phyloP scores from a whole-genome alignment of 2,888 invertebrate genomes.

The Ctena decussata region DNA sequence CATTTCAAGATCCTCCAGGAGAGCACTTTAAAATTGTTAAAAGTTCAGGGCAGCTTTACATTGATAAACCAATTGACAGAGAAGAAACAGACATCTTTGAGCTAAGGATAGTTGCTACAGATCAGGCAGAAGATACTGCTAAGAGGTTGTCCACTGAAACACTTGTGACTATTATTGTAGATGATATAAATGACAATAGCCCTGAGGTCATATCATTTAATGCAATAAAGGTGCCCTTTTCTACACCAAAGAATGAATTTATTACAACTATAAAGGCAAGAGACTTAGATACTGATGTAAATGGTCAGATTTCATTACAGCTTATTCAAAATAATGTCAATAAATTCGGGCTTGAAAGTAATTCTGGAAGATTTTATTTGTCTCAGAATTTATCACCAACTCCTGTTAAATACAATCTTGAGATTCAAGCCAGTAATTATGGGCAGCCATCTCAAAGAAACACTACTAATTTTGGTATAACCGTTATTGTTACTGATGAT shows the following conservation, averaged over 20 bases:
- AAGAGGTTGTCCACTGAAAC: constrained; percentile 95
- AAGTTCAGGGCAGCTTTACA: constrained; percentile 95
- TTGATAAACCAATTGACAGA: constrained; percentile 94
- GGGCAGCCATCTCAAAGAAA: constrained; percentile 56
- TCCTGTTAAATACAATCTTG: constrained; percentile 65
- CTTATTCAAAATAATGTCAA: constrained; percentile 49
- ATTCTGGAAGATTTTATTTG: constrained; percentile 64
- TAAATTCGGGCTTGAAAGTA: constrained; percentile 60
- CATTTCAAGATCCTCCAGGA: constrained; percentile 94
- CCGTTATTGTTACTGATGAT: constrained; percentile 61
- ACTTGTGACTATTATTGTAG: constrained; percentile 93
- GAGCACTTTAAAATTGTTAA: constrained; percentile 93
- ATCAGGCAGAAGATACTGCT: constrained; percentile 93
- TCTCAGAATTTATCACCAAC: constrained; percentile 48
- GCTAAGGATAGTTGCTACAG: constrained; percentile 95
- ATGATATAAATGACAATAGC: constrained; percentile 97
- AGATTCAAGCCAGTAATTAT: constrained; percentile 72
- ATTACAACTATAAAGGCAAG: constrained; percentile 92
- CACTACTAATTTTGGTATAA: constrained; percentile 62
- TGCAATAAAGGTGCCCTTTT: constrained; percentile 90
- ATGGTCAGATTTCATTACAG: constrained; percentile 97
- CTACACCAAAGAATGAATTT: constrained; percentile 89
- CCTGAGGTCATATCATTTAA: constrained; percentile 94
- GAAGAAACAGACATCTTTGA: constrained; percentile 96
- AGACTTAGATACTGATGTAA: constrained; percentile 96